Base-by-base conservation (phyloP, 1,140 invertebrate species). In the Habropoda laboriosa region DNA sequence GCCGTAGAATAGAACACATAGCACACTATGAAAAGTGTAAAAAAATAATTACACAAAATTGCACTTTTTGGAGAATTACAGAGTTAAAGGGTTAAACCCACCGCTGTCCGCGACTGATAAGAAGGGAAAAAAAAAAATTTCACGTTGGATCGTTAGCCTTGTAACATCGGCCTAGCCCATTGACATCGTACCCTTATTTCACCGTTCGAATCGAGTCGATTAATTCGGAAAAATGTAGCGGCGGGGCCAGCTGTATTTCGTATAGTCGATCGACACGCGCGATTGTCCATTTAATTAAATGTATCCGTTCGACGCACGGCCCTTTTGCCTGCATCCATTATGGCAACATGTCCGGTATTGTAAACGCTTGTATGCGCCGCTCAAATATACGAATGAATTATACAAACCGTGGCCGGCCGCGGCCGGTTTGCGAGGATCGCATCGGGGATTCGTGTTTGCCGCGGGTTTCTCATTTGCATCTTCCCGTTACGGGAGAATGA, bases 351-450 rank as follows among this genome's bases (percentile, higher is more conserved):
- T 55, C 24, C 35, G 49, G 27, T 67, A 64, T 67, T 49, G 61
- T 42, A 18, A 32, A 64, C 60, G 72, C n/a, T 47, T 38, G 42
- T 60, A 32, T 16, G 13, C 27, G 12, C n/a, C 3, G 18, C 8
- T 63, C 49, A 67, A 75, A 75, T 67, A 42, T 75, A 55, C 72
- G 73, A 67, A 75, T 75, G 27, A 67, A 75, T 75, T 75, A 74
- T 74, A 64, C 45, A 51, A 74, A 40, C 32, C 16, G 40, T 3
- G 49, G 68, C 35, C 27, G 21, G 16, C 35, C 27, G 38, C 10
- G 53, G 8, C 18, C 16, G 42, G 5, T n/a, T n/a, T n/a, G n/a
- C 40, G 3, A n/a, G 13, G 71, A 61, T 51, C 42, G 55, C 42
- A 13, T n/a, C 30, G 8, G 24, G 10, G 18, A 42, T 38, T 2